Conservation (phyloP, 2,113 vertebrate genomes). For the Pitta sordida region DNA sequence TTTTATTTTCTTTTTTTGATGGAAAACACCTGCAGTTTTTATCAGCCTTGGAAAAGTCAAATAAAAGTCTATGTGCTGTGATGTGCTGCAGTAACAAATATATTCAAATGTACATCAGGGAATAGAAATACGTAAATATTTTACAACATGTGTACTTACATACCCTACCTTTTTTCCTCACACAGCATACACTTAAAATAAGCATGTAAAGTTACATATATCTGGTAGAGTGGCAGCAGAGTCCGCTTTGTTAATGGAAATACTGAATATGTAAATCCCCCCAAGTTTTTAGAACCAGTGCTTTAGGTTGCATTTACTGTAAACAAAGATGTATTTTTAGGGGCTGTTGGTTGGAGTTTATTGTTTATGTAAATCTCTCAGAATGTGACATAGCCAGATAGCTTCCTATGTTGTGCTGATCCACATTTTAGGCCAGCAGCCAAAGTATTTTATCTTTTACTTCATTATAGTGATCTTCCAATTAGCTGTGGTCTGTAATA, state of each 20-base stretch:
- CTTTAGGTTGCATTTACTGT: slow-evolving; percentile 84
- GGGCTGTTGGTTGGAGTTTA: slow-evolving; percentile 92
- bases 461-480: slow-evolving; percentile 99
- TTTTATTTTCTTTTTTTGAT: neutral
- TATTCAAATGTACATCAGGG: slow-evolving; percentile 7
- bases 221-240: slow-evolving; percentile 15
- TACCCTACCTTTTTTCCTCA: neutral
- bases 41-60: slow-evolving; percentile 30
- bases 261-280: slow-evolving; percentile 68
- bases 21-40: slow-evolving; percentile 22
- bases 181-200: slow-evolving; percentile 3
- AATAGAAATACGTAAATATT: slow-evolving; percentile 68
- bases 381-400: slow-evolving; percentile 99
- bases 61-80: neutral
- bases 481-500: slow-evolving; percentile 99
- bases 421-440: slow-evolving; percentile 97
- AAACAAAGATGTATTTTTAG: slow-evolving; percentile 94
- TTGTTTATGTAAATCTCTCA: slow-evolving; percentile 99
- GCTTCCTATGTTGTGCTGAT: slow-evolving; percentile 98
- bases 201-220: neutral
- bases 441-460: slow-evolving; percentile 99
- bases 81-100: neutral
- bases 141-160: neutral
- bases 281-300: slow-evolving; percentile 19
- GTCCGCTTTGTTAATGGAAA: slow-evolving; percentile 59